A percentile compares a stretch with the other conserved stretches of the same genome.
These are phyloP conservation scores for Agrilus cyanescens DNA, from an alignment of 2,888 invertebrate species.

Conservation along the genomic window DNA sequence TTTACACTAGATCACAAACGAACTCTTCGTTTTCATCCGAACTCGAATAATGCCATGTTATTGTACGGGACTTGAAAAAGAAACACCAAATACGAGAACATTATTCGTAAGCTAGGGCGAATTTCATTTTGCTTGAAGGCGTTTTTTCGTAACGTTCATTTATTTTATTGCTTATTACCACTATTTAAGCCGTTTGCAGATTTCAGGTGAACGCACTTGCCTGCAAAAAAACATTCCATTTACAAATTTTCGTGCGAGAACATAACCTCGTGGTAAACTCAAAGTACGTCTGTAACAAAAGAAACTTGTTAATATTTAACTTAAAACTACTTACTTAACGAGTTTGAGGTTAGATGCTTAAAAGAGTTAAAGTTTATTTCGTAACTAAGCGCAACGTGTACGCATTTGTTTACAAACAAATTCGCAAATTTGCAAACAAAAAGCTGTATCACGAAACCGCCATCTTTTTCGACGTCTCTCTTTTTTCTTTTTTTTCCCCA, in stretches of 20 bases:
- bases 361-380: too few species aligned
- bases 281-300: too few species aligned
- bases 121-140: constrained; percentile 17
- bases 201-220: too few species aligned
- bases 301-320: too few species aligned
- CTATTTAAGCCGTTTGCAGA: too few species aligned
- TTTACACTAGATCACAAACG: constrained; percentile 2
- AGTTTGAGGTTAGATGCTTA: too few species aligned
- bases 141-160: background rate
- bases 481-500: constrained; percentile 26
- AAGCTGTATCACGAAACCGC: constrained; percentile 31
- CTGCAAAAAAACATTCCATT: too few species aligned
- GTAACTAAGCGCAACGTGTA: too few species aligned
- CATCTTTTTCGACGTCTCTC: constrained; percentile 30
- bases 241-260: too few species aligned
- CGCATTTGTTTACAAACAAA: constrained; percentile 32
- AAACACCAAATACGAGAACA: constrained; percentile 21
- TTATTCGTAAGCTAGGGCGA: constrained; percentile 23
- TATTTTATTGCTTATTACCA: background rate
- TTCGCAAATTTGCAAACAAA: constrained; percentile 33
- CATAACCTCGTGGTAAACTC: too few species aligned
- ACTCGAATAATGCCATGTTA: constrained; percentile 38
- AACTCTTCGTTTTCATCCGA: constrained; percentile 26
- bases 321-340: too few species aligned
- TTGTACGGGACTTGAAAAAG: constrained; percentile 26